Evolutionary conservation across 2,888 invertebrate species (phyloP), one percentile per base, ranked within the genome.

Genomic region (Heliconius cydno): DNA sequence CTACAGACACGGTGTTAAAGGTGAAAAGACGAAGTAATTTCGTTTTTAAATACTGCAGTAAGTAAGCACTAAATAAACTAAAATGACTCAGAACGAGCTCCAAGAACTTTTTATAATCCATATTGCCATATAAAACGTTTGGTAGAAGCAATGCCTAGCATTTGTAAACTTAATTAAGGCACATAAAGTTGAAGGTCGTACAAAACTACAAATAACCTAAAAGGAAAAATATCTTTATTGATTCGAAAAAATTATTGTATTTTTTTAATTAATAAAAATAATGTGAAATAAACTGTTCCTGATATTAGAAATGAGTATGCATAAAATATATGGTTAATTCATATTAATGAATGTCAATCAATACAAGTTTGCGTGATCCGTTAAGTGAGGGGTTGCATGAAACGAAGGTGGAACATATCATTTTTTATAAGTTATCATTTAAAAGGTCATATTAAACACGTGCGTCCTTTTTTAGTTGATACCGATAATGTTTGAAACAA

Each of bases 311-410:
- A 30, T 2, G 7, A 7, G 3, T 46, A 70, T 70, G 41, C 9
- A 70, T 41, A 46, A 41, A 12, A n/a, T 68, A 15, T 68, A 25
- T 13, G 41, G 25, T 15, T 25, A 41, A 70, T 70, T 70, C 2
- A 41, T 70, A 70, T 46, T 41, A 41, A 46, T 46, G 15, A 46
- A 70, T 46, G 41, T 60, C 74, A 75, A 70, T 79, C 74, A 75
- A 75, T 75, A 79, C n/a, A n/a, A 57, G 30, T 25, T 79, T n/a
- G 79, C 79, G 74, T 79, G 79, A 41, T 75, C 25, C 46, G 73
- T 38, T 30, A 60, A 74, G 41, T 75, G 46, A 68, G 28, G 60
- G 68, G 68, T 78, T 74, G 78, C 79, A 79, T 79, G 75, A 63
- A 67, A 38, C 41, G 41, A 41, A 66, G 60, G 25, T 73, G 30